phyloP scores from a whole-genome alignment of 2,113 vertebrate genomes.

The Hipposideros armiger region DNA sequence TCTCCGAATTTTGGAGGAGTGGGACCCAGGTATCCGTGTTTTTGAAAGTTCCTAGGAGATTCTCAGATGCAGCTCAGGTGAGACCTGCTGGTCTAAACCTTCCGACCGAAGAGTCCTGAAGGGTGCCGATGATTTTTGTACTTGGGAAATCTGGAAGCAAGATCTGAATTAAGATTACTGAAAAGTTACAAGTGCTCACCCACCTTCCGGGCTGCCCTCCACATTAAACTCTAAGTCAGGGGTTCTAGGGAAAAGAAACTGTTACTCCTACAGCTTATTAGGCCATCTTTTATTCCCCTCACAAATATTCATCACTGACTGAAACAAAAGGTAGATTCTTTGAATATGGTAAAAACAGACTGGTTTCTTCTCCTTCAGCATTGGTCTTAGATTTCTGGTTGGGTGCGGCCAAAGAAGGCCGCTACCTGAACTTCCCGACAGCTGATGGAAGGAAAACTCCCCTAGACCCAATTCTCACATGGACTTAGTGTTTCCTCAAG shows the following conservation, averaged over 20 bases:
- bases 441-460: not conserved
- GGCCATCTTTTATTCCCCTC: too few species aligned
- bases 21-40: not conserved
- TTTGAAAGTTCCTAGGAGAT: not conserved
- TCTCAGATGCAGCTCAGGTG: not conserved
- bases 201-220: not conserved
- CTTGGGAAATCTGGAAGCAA: not conserved
- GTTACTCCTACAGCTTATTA: not conserved
- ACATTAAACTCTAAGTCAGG: not conserved
- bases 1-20: not conserved
- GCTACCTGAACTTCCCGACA: not conserved
- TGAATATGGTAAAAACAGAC: not conserved
- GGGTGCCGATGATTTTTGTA: not conserved
- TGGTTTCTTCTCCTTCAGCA: not conserved
- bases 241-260: not conserved
- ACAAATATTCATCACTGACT: not conserved
- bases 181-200: not conserved
- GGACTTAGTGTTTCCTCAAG: not conserved
- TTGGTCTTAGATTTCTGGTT: not conserved
- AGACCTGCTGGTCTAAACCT: not conserved
- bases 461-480: not conserved
- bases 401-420: not conserved
- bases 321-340: not conserved
- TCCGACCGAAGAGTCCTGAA: not conserved
- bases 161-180: not conserved